Evolutionary conservation across 2,113 vertebrate species (phyloP).

Genomic region (Brienomyrus brachyistius): DNA sequence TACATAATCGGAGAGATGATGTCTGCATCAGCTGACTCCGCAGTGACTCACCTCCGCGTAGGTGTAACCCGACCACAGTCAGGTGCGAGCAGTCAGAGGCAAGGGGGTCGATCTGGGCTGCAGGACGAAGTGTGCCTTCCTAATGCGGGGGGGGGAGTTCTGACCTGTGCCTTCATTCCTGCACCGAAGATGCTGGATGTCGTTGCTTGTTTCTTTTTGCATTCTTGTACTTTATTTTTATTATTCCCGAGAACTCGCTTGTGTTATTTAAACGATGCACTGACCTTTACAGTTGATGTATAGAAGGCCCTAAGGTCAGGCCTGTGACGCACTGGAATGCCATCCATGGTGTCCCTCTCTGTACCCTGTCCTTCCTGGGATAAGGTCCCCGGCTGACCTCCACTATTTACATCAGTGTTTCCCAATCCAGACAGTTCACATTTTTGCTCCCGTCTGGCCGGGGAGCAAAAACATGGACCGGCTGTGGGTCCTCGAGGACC

Average conservation of each 20-base stretch:
- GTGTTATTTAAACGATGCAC: neutral
- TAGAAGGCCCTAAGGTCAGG: neutral
- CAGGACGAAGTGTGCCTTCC: neutral
- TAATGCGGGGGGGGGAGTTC: too few species aligned
- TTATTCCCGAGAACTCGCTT: neutral
- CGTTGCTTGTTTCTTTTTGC: neutral
- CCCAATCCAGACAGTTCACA: neutral
- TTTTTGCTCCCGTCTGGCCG: neutral
- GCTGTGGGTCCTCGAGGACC: neutral
- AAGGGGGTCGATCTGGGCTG: neutral
- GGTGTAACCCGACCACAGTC: slow-evolving; percentile 2
- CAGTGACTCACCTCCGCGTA: neutral
- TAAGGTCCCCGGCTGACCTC: neutral
- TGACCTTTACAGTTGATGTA: neutral
- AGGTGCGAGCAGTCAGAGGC: neutral
- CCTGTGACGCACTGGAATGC: neutral
- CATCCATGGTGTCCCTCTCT: neutral
- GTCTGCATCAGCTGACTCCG: neutral
- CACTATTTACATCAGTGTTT: neutral
- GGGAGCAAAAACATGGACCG: neutral
- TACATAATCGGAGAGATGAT: neutral
- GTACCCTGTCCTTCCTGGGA: neutral
- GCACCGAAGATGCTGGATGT: neutral
- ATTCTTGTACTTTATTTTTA: neutral
- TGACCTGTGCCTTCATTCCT: neutral